These are phyloP conservation scores for Teinopalpus imperialis DNA, from an alignment of 2,888 invertebrate genomes.

Conservation along the genomic window DNA sequence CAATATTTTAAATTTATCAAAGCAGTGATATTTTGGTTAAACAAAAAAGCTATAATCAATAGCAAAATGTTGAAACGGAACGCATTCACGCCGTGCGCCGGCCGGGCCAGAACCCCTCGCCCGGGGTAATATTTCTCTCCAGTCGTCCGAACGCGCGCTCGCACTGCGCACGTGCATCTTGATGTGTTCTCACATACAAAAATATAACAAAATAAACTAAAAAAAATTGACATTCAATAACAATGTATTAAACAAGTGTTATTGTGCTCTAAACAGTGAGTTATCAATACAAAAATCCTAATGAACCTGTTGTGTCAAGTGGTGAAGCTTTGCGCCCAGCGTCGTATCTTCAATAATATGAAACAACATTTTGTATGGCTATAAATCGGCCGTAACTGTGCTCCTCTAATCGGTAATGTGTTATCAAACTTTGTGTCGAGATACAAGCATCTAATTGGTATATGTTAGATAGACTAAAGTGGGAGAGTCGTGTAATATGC, in stretches of 20 bases:
- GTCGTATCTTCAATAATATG: constrained; percentile 62
- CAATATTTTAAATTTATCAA: not conserved
- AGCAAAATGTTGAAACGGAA: constrained; percentile 51
- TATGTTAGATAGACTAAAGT: constrained; percentile 49
- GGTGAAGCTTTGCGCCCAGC: constrained; percentile 49
- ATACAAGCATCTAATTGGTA: constrained; percentile 42
- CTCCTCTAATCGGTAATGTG: constrained; percentile 70
- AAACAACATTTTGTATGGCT: constrained; percentile 68
- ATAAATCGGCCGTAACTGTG: constrained; percentile 69
- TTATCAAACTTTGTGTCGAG: constrained; percentile 48
- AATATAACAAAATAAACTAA: constrained; percentile 59
- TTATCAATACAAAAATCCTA: constrained; percentile 34
- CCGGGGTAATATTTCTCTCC: constrained; percentile 60
- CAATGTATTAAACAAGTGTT: constrained; percentile 36
- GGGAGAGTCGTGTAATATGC: constrained; percentile 70
- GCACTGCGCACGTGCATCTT: constrained; percentile 45
- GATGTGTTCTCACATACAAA: constrained; percentile 41
- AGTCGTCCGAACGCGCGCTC: constrained; percentile 60
- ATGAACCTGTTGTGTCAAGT: constrained; percentile 36
- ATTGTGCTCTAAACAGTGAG: constrained; percentile 13
- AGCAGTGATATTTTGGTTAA: constrained; percentile 15
- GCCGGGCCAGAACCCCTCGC: constrained; percentile 67
- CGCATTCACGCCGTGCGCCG: constrained; percentile 53
- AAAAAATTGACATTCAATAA: constrained; percentile 45
- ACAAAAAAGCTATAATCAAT: constrained; percentile 35